Evolutionary conservation across 35 echinoderm and acorn worm species (phyloP).

Genomic region (Holothuria glaberrima): DNA sequence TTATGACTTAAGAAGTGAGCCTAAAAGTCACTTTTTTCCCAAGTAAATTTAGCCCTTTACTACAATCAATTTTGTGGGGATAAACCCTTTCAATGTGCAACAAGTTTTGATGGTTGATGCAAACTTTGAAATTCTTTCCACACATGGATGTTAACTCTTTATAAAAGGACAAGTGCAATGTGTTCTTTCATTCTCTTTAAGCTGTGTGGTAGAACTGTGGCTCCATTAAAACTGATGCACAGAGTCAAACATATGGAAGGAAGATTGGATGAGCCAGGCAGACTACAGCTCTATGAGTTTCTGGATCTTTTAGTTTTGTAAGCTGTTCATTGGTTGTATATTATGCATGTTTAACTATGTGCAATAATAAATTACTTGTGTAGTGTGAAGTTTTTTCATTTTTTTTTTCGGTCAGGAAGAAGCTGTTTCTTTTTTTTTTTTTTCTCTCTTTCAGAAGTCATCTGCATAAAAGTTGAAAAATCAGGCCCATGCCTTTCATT

Average conservation of each 20-base stretch:
- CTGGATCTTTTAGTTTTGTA: slow-evolving; percentile 95
- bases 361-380: no score
- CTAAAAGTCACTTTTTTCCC: no score
- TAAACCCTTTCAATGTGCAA: neutral
- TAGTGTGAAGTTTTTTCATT: no score
- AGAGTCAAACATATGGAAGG: slow-evolving; percentile 97
- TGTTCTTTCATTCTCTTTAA: slow-evolving; percentile 21
- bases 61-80: no score
- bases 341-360: neutral
- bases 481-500: no score
- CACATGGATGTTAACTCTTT: neutral
- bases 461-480: no score
- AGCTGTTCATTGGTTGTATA: slow-evolving; percentile 31
- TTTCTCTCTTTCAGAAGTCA: no score
- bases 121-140: neutral
- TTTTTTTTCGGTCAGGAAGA: no score
- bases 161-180: neutral
- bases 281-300: slow-evolving; percentile 97
- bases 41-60: no score
- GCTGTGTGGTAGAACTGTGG: slow-evolving; percentile 85
- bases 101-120: neutral
- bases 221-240: slow-evolving; percentile 95
- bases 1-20: no score
- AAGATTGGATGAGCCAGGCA: slow-evolving; percentile 88
- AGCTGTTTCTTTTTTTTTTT: no score